Base-by-base conservation (phyloP, 1,140 invertebrate genomes). In the Aphidius gifuensis region DNA sequence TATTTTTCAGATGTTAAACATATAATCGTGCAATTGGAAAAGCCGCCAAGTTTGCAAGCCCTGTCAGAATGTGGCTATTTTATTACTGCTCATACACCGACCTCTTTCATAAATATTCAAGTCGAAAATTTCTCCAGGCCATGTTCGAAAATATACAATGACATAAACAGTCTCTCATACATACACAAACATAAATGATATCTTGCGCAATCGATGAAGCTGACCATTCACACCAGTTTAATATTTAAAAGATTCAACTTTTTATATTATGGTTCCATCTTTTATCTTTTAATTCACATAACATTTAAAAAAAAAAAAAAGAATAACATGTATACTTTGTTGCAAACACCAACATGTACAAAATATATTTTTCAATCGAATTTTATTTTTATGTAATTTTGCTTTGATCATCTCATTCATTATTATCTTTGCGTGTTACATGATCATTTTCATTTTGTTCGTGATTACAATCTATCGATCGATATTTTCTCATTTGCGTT, bases 81-180 rank as follows among this genome's bases (percentile, higher is more conserved):
- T 32, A n/a, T 49, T 49, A n/a, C 16, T 49, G 9, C 47, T 50
- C 49, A 23, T 50, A 23, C 32, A 16, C 32, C 9, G 5, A 8
- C 7, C 5, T 9, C 46, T 49, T 70, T 72, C 67, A 71, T 72
- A 72, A 67, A 72, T 71, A 71, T 71, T 72, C 69, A 72, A 70
- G 64, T 66, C 67, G 61, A 66, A 50, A 71, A 70, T 71, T 72
- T 71, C 66, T 64, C 68, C 61, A 43, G 58, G 44, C 57, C 67
- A n/a, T 68, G 64, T 68, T 64, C 60, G 60, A 65, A 61, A 67
- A 62, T 69, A 16, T 66, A 61, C 63, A 61, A 21, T 64, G 58
- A 64, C 57, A 49, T 45, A 40, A 32, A 32, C 23, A 43, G 61
- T 63, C 23, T 32, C 23, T 3, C 4, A 32, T 1, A 32, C 4